phyloP scores from a whole-genome alignment of 1,140 invertebrate genomes.

The Drosophila melanogaster region Release_6_plus_ISO1_MT NT_037436.4:53001-53500 shows the following conservation, averaged over 20 bases:
- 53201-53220: too few relatives aligned
- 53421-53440: slow-evolving; percentile 33
- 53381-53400: slow-evolving; percentile 7
- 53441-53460: slow-evolving; percentile 15
- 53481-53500: slow-evolving; percentile 78
- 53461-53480: slow-evolving; percentile 81
- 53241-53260: slow-evolving; percentile 19
- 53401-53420: slow-evolving; percentile 74
- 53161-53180: slow-evolving; percentile 63
- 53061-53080: slow-evolving; percentile 45
- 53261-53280: slow-evolving; percentile 11
- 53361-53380: slow-evolving; percentile 72
- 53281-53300: slow-evolving; percentile 21
- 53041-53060: slow-evolving; percentile 73
- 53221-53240: too few relatives aligned
- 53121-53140: slow-evolving; percentile 2
- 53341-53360: slow-evolving; percentile 78
- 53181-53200: slow-evolving; percentile 72
- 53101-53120: slow-evolving; percentile 27
- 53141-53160: slow-evolving; percentile 40
- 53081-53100: slow-evolving; percentile 74
- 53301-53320: slow-evolving; percentile 71
- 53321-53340: slow-evolving; percentile 62
- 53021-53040: slow-evolving; percentile 46
- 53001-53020: slow-evolving; percentile 19